Conservation (phyloP, 2,888 invertebrate species). For the Chymomyza fuscimana region DNA sequence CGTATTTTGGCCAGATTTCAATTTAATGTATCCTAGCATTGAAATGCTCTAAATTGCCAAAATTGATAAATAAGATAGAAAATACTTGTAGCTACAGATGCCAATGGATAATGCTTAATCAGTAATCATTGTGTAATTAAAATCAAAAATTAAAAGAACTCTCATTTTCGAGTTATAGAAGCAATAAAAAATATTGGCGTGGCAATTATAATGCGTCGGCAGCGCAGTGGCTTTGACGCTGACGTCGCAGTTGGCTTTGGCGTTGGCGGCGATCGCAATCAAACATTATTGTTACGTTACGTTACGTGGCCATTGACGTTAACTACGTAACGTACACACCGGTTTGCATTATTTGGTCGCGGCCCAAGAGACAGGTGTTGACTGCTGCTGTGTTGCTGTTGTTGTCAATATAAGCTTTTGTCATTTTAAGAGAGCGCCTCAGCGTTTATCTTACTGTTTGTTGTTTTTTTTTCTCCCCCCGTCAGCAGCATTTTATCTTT, state of each 20-base stretch:
- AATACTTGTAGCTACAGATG: no score
- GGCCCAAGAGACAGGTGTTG: neutral
- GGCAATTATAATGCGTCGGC: neutral
- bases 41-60: no score
- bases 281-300: neutral
- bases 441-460: neutral
- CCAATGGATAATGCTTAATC: no score
- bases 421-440: neutral
- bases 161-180: no score
- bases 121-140: no score
- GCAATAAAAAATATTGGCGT: neutral
- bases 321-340: neutral
- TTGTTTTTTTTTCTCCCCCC: neutral
- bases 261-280: neutral
- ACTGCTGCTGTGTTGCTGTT: neutral
- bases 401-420: no score
- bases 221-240: neutral
- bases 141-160: no score
- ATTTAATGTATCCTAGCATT: no score
- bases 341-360: neutral
- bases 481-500: neutral
- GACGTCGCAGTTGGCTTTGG: neutral
- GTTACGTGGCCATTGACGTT: neutral
- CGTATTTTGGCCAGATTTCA: no score
- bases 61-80: no score